These are phyloP conservation scores for Listronotus oregonensis DNA, from an alignment of 1,140 invertebrate species.

Conservation along the genomic window DNA sequence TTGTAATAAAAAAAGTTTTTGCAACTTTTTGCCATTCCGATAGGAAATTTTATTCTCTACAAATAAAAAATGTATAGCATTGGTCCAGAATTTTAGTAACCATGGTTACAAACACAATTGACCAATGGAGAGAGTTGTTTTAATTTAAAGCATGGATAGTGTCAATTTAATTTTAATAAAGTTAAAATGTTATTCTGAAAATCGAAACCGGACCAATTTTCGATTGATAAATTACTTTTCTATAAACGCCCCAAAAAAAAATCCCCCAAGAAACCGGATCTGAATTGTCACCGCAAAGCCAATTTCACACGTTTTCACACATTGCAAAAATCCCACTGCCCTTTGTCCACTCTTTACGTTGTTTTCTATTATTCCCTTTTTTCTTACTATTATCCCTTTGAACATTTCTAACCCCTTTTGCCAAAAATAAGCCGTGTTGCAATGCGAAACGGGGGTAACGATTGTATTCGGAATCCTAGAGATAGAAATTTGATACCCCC, in stretches of 20 bases:
- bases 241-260: background rate
- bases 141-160: too few relatives aligned
- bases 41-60: too few relatives aligned
- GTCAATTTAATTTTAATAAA: too few relatives aligned
- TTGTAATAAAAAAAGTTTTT: too few relatives aligned
- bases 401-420: background rate
- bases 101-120: too few relatives aligned
- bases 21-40: too few relatives aligned
- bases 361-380: constrained; percentile 5
- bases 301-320: constrained; percentile 44
- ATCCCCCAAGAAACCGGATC: constrained; percentile 29
- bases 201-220: too few relatives aligned
- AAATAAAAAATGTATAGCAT: too few relatives aligned
- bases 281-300: constrained; percentile 41
- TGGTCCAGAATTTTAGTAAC: too few relatives aligned
- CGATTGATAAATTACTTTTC: constrained; percentile 4
- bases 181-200: too few relatives aligned
- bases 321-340: constrained; percentile 1
- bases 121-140: too few relatives aligned
- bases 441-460: constrained; percentile 30
- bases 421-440: constrained; percentile 20
- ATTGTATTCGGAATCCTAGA: background rate
- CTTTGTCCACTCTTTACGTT: constrained; percentile 11
- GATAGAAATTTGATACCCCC: constrained; percentile 35
- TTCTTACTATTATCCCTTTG: constrained; percentile 10